Conservation (phyloP, 2,888 invertebrate genomes). For the Formica aserva region DNA sequence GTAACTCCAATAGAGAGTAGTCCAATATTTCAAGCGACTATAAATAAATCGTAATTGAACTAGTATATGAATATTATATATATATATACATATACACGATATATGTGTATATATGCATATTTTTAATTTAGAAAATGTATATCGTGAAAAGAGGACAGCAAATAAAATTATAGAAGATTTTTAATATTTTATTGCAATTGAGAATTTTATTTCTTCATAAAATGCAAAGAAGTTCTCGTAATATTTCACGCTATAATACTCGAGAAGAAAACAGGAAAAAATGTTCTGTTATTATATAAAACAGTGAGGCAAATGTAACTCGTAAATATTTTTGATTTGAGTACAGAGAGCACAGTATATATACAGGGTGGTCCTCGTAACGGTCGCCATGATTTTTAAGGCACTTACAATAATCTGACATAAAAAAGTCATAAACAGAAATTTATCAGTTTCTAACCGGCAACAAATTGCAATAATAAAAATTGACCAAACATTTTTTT, state of each 20-base stretch:
- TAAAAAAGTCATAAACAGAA: too few species aligned
- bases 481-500: too few species aligned
- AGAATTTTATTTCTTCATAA: neutral
- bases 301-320: neutral
- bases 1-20: too few species aligned
- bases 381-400: too few species aligned
- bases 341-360: slow-evolving; percentile 2
- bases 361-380: too few species aligned
- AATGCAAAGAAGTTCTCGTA: neutral
- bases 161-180: neutral
- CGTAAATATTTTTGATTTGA: slow-evolving; percentile 36
- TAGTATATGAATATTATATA: neutral
- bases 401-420: too few species aligned
- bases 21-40: neutral
- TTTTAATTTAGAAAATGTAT: neutral
- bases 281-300: slow-evolving; percentile 3
- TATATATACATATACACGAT: neutral
- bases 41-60: neutral
- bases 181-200: neutral
- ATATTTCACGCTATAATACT: neutral
- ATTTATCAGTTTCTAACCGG: too few species aligned
- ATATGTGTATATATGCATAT: neutral
- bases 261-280: neutral
- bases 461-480: too few species aligned
- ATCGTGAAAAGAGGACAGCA: neutral